These are phyloP conservation scores for Karalla daura DNA, from an alignment of 2,797 vertebrate species.

Conservation along the genomic window DNA sequence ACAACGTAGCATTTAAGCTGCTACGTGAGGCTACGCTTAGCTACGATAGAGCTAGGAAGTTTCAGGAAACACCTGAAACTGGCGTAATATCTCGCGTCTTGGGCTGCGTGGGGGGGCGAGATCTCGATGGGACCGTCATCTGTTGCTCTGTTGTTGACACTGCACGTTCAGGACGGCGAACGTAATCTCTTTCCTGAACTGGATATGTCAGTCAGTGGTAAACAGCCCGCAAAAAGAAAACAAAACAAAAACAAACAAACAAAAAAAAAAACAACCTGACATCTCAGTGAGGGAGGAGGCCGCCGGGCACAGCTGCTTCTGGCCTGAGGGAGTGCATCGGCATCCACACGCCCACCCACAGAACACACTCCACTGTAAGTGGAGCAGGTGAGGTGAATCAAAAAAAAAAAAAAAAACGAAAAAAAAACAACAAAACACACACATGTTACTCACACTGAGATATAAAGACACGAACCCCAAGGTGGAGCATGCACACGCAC, in stretches of 20 bases:
- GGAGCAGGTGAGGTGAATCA: constrained; percentile 24
- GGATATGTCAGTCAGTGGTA: constrained; percentile 54
- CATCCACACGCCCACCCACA: constrained; percentile 24
- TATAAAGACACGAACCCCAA: constrained; percentile 21
- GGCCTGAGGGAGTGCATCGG: constrained; percentile 42
- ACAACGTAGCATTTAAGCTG: too few species aligned
- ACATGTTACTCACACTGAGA: neutral
- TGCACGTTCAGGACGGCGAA: constrained; percentile 20
- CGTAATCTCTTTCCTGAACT: constrained; percentile 47
- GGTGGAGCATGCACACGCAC: neutral
- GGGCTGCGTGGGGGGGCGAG: too few species aligned
- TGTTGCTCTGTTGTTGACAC: constrained; percentile 31
- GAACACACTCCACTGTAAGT: constrained; percentile 12
- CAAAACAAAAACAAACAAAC: too few species aligned
- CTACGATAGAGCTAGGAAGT: too few species aligned
- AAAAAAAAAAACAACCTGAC: constrained; percentile 37
- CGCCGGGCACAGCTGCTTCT: constrained; percentile 41
- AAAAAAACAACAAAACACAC: constrained; percentile 22
- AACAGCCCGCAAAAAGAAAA: too few species aligned
- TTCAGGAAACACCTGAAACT: too few species aligned
- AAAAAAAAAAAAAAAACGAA: too few species aligned
- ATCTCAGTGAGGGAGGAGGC: constrained; percentile 41
- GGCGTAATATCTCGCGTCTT: too few species aligned
- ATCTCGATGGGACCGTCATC: too few species aligned
- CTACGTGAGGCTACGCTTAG: too few species aligned